phyloP scores from a whole-genome alignment of 2,888 invertebrate genomes.

The Drosophila flavopinicola region DNA sequence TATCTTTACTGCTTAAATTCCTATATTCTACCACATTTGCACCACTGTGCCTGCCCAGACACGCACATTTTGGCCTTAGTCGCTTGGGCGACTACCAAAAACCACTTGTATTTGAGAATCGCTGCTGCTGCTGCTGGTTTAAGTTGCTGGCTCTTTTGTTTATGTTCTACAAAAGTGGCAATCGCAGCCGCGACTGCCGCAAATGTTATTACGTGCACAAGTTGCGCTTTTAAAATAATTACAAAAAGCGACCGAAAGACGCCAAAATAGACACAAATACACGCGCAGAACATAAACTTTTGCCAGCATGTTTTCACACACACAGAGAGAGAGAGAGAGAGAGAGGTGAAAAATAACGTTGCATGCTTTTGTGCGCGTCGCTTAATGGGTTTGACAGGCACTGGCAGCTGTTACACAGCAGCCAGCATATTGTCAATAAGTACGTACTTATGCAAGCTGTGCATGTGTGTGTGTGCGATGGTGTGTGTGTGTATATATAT shows the following conservation, averaged over 20 bases:
- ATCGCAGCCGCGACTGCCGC: slow-evolving; percentile 66
- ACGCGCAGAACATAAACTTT: slow-evolving; percentile 5
- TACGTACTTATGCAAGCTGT: slow-evolving; percentile 26
- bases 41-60: slow-evolving; percentile 38
- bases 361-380: slow-evolving; percentile 65
- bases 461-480: slow-evolving; percentile 3
- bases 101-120: slow-evolving; percentile 11
- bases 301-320: background rate
- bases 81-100: slow-evolving; percentile 9
- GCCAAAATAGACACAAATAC: slow-evolving; percentile 33
- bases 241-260: slow-evolving; percentile 51
- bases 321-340: slow-evolving; percentile 8
- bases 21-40: background rate
- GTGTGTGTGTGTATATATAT: slow-evolving; percentile 13
- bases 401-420: slow-evolving; percentile 53
- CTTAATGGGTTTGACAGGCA: slow-evolving; percentile 64
- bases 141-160: slow-evolving; percentile 58
- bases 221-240: slow-evolving; percentile 80
- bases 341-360: slow-evolving; percentile 50
- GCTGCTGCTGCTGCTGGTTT: slow-evolving; percentile 10
- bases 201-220: slow-evolving; percentile 78
- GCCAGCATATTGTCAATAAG: slow-evolving; percentile 56
- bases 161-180: slow-evolving; percentile 72
- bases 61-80: slow-evolving; percentile 28
- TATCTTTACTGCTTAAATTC: background rate